Conservation (phyloP, 2,888 invertebrate genomes). For the Caenorhabditis wallacei region DNA sequence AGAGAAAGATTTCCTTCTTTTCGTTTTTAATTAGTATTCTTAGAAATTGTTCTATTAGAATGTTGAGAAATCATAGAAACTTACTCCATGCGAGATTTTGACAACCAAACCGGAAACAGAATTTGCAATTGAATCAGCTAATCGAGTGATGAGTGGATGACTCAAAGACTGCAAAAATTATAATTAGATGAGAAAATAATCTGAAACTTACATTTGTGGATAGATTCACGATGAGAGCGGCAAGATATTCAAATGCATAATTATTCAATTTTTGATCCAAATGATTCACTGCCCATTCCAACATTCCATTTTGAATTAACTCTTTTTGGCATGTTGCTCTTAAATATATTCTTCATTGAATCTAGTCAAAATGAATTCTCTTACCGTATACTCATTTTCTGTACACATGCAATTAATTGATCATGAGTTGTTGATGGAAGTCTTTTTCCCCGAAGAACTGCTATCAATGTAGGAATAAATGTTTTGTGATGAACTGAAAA, state of each 20-base stretch:
- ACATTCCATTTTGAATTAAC: slow-evolving; percentile 66
- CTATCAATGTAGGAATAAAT: slow-evolving; percentile 66
- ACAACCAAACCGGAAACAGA: slow-evolving; percentile 63
- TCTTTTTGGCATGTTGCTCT: slow-evolving; percentile 64
- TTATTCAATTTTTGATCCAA: slow-evolving; percentile 67
- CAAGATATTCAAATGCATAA: slow-evolving; percentile 72
- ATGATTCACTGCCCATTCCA: slow-evolving; percentile 71
- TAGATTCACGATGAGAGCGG: slow-evolving; percentile 67
- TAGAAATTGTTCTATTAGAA: neutral
- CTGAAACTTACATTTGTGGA: slow-evolving; percentile 66
- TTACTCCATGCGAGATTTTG: slow-evolving; percentile 66
- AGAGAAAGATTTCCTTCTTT: neutral
- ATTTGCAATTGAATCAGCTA: slow-evolving; percentile 69
- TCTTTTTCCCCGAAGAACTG: slow-evolving; percentile 66
- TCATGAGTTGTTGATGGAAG: slow-evolving; percentile 71
- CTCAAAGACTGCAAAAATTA: slow-evolving; percentile 60
- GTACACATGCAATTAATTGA: slow-evolving; percentile 68
- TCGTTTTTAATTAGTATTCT: neutral
- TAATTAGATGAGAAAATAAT: too few relatives aligned
- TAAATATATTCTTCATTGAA: neutral
- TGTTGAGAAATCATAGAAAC: neutral
- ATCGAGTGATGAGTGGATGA: slow-evolving; percentile 63
- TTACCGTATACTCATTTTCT: slow-evolving; percentile 70
- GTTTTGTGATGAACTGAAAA: slow-evolving; percentile 65
- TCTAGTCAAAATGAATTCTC: neutral